Evolutionary conservation across 1,140 invertebrate species (phyloP), one percentile per base, ranked within the genome.

Genomic region (Dolichoris vasculosae): DNA sequence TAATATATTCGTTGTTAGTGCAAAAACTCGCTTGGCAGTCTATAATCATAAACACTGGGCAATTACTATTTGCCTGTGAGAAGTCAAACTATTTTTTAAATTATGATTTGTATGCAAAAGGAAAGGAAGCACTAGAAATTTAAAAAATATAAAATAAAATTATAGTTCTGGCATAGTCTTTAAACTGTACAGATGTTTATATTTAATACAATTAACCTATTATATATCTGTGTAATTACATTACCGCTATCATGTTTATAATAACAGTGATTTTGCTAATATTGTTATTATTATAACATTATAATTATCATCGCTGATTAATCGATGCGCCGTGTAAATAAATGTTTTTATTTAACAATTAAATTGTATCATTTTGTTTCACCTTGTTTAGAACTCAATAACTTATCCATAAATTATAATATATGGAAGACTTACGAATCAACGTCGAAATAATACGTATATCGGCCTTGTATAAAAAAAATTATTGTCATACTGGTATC

Each of bases 341-440:
- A 90, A 90, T 87, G 87, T 89, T 88, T 89, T 89, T 89, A 87
- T 90, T 90, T 86, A 85, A 88, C 83, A 87, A 69, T 77, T 64
- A 46, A 81, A 85, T 73, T 51, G 77, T 85, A 81, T 81, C 40
- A 40, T 85, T 85, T 82, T 81, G 23, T 81, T 69, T 38, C 71
- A 85, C 71, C 32, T 82, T 67, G n/a, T 46, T 73, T 73, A 32
- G 30, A 51, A 55, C 30, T 8, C 26, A 2, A 38, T 2, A 23
- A 48, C 8, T 69, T 26, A 51, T 51, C 67, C 32, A 7, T 8
- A n/a, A 79, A 80, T 80, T 46, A 46, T 20, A 79, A 67, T 15
- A 13, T 35, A 69, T 38, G 13, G 35, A 82, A 40, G 51, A 59
- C 55, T 59, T 20, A 81, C 6, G n/a, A 67, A 67, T 35, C 15